phyloP scores from a whole-genome alignment of 1,140 invertebrate genomes.

The Papilio aristodemus region DNA sequence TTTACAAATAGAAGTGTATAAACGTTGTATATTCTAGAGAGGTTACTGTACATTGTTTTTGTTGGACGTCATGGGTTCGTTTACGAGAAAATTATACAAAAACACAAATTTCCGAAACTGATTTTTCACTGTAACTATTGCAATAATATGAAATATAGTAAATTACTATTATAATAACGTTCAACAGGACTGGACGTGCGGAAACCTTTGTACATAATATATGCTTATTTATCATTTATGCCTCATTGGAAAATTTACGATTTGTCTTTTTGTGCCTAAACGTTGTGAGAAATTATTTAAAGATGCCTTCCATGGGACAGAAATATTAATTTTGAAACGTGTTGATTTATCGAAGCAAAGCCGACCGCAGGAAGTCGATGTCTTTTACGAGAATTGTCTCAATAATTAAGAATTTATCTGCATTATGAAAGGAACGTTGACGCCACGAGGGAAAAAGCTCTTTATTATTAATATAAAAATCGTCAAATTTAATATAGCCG shows the following conservation, averaged over 20 bases:
- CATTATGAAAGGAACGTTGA: constrained; percentile 27
- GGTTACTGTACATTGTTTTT: too few relatives aligned
- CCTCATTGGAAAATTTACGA: constrained; percentile 21
- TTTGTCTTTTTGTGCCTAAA: not conserved
- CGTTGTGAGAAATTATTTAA: constrained; percentile 21
- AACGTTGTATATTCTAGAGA: too few relatives aligned
- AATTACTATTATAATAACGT: not conserved
- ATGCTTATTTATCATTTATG: not conserved
- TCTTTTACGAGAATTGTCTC: constrained; percentile 29
- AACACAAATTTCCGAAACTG: constrained; percentile 2
- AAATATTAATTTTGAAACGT: constrained; percentile 33
- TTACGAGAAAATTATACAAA: too few relatives aligned
- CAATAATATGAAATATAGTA: not conserved
- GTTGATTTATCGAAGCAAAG: constrained; percentile 32
- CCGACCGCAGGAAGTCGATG: constrained; percentile 30
- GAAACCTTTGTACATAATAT: not conserved
- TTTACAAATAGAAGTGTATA: not conserved
- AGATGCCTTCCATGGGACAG: constrained; percentile 23
- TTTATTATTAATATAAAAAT: constrained; percentile 13
- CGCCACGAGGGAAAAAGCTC: constrained; percentile 6
- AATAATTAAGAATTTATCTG: constrained; percentile 33
- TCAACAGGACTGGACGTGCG: not conserved
- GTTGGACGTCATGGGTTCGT: too few relatives aligned
- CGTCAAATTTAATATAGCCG: constrained; percentile 30
- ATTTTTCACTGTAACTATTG: not conserved